These are phyloP conservation scores for Sebastes vulpes DNA, from an alignment of 2,797 vertebrate genomes.

Conservation along the genomic window DNA sequence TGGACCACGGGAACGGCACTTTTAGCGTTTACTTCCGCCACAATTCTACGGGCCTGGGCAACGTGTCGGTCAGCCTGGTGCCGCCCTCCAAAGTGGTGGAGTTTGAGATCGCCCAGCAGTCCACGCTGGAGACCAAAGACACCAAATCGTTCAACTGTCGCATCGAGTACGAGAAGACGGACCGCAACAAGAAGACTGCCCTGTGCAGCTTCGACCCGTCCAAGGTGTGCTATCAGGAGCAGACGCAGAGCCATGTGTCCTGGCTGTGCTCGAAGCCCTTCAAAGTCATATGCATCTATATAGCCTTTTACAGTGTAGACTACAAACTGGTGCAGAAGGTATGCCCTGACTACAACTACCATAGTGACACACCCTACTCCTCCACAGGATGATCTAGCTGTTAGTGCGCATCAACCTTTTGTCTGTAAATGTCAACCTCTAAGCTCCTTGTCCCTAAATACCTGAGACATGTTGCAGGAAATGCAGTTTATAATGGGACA, in stretches of 20 bases:
- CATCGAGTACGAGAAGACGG: constrained; percentile 98
- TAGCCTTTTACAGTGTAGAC: constrained; percentile 98
- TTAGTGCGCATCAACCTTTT: constrained; percentile 34
- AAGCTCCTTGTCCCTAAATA: constrained; percentile 54
- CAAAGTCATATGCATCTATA: constrained; percentile 99
- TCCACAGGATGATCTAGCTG: constrained; percentile 91
- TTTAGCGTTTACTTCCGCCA: constrained; percentile 99
- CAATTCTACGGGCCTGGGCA: constrained; percentile 96
- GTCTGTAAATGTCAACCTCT: constrained; percentile 59
- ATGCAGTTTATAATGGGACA: background rate
- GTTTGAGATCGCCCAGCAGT: constrained; percentile 94
- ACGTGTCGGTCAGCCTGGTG: constrained; percentile 97
- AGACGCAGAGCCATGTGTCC: constrained; percentile 98
- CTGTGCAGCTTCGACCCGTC: constrained; percentile 94
- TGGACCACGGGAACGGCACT: constrained; percentile 98
- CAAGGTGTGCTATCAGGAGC: constrained; percentile 98
- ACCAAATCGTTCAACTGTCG: constrained; percentile 98
- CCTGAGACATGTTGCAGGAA: constrained; percentile 21
- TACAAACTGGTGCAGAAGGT: constrained; percentile 99
- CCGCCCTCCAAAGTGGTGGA: constrained; percentile 98
- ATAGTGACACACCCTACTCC: constrained; percentile 97
- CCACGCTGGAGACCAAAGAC: constrained; percentile 96
- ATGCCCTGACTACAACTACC: constrained; percentile 99
- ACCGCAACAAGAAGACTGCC: constrained; percentile 97
- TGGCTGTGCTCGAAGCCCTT: constrained; percentile 99